Conservation (phyloP, 2,888 invertebrate genomes). For the Nomada goodeniana region DNA sequence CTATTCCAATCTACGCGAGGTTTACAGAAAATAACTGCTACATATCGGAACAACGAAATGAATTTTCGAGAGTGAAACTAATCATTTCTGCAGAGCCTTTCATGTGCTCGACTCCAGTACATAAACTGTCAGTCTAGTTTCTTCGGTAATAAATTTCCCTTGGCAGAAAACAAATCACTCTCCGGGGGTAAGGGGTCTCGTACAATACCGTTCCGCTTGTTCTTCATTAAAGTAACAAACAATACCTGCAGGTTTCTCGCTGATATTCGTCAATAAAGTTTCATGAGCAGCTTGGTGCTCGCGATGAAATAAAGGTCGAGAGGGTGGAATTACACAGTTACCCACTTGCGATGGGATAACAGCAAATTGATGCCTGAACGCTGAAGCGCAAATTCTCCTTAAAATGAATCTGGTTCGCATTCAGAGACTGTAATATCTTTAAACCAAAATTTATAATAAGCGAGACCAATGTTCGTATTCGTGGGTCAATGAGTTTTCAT, state of each 20-base stretch:
- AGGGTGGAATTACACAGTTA: background rate
- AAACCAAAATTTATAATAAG: too few species aligned
- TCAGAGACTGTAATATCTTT: too few species aligned
- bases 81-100: background rate
- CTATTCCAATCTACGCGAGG: too few species aligned
- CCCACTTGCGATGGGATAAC: background rate
- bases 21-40: too few species aligned
- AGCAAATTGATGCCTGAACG: background rate
- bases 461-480: too few species aligned
- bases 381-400: background rate
- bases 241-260: conserved; percentile 27
- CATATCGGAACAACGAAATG: background rate
- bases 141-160: conserved; percentile 34
- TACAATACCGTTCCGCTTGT: conserved; percentile 20
- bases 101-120: conserved; percentile 4
- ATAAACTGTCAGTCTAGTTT: conserved; percentile 29
- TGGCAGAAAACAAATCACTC: conserved; percentile 33
- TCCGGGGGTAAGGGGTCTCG: conserved; percentile 20
- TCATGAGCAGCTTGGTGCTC: background rate
- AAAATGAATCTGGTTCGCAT: too few species aligned
- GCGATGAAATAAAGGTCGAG: background rate
- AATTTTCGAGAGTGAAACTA: conserved; percentile 4
- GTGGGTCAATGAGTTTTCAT: too few species aligned
- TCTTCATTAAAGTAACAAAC: conserved; percentile 38
- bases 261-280: conserved; percentile 34